phyloP scores from a whole-genome alignment of 2,888 invertebrate species.

The Geophilus truncorum region DNA sequence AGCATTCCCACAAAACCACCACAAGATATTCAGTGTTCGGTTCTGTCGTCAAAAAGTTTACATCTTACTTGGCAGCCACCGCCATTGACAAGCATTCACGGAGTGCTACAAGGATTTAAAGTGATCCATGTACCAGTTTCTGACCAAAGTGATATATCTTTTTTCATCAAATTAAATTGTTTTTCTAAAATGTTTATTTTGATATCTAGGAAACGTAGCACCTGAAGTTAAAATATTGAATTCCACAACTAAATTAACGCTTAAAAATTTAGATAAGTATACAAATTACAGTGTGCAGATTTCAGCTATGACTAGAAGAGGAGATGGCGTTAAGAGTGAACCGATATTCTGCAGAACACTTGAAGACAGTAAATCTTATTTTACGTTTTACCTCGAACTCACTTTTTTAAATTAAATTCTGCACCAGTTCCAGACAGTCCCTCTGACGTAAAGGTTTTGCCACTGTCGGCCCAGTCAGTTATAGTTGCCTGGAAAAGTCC shows the following conservation, averaged over 20 bases:
- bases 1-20: slow-evolving; percentile 49
- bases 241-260: background rate
- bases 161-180: too few relatives aligned
- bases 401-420: too few relatives aligned
- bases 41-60: slow-evolving; percentile 45
- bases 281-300: slow-evolving; percentile 50
- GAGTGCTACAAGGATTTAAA: slow-evolving; percentile 49
- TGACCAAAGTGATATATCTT: too few relatives aligned
- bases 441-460: background rate
- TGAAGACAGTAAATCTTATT: slow-evolving; percentile 33
- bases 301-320: slow-evolving; percentile 48
- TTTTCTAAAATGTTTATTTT: too few relatives aligned
- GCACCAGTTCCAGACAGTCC: background rate
- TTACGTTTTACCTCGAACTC: too few relatives aligned
- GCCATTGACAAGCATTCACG: slow-evolving; percentile 47
- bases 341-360: slow-evolving; percentile 46
- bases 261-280: slow-evolving; percentile 42
- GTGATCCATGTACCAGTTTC: slow-evolving; percentile 44
- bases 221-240: background rate
- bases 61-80: slow-evolving; percentile 49
- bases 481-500: background rate
- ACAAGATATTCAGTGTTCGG: slow-evolving; percentile 44
- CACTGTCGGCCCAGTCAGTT: background rate
- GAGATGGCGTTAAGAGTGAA: slow-evolving; percentile 46
- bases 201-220: background rate